Evolutionary conservation across 2,888 invertebrate genomes (phyloP), one percentile per base, ranked within the genome.

Genomic region (Amphipyra berbera): DNA sequence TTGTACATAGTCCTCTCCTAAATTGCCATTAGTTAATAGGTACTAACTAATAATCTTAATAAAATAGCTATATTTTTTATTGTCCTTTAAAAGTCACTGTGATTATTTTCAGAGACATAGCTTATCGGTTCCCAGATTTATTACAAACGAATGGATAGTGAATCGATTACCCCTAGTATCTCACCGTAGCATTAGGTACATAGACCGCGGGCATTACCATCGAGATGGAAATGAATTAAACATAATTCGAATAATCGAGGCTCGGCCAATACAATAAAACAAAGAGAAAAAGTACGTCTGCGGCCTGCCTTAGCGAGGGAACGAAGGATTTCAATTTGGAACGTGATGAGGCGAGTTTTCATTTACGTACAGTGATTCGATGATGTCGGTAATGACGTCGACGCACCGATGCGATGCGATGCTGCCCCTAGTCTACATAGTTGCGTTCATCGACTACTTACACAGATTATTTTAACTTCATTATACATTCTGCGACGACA

Each of bases 261-360:
- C 86, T 86, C 88, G 87, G 86, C 88, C 89, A 88, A 90, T 92
- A 90, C 89, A 91, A 93, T 88, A 93, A 93, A 91, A 93, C 93
- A 94, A 94, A 93, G 89, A 91, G 90, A 88, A 90, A 89, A 90
- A 89, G 89, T 89, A 85, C 83, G 82, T 83, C 86, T 89, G 91
- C 89, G 91, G 91, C 90, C 84, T 84, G 86, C 86, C 79, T 85
- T 82, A 84, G 82, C 83, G 89, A 87, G 89, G 89, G 89, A 89
- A 90, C 86, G 88, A 89, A 91, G 93, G 94, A 95, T 95, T 95
- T 93, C 95, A 95, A 95, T 95, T 94, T 93, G 90, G 93, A 93
- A 95, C 95, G 95, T 95, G 95, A 95, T 94, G 93, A 91, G 90
- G 88, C 90, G 89, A 90, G 91, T 90, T 92, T 93, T 93, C 92